Percentiles rank a stretch among this genome's conserved stretches.
Conservation (phyloP, 2,797 vertebrate species). For the Danio albolineatus region DNA sequence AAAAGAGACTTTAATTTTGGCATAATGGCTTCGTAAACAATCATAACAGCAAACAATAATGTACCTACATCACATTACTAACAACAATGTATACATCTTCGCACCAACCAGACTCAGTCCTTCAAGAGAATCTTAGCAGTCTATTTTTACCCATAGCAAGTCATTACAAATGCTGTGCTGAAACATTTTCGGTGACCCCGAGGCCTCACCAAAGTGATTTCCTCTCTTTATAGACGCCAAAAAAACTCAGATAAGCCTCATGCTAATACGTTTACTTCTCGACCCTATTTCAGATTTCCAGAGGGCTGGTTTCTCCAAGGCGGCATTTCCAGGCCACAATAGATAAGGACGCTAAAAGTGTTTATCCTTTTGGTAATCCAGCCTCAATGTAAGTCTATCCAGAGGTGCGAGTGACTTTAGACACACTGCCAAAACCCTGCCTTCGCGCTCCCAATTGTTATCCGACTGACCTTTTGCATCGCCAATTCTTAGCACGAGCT, state of each 20-base stretch:
- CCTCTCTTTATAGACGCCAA: conserved; percentile 19
- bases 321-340: conserved; percentile 28
- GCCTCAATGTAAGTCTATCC: conserved; percentile 48
- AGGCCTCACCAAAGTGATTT: conserved; percentile 41
- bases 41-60: too few relatives aligned
- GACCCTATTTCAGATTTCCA: conserved; percentile 34
- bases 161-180: conserved; percentile 17
- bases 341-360: conserved; percentile 53
- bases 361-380: conserved; percentile 53
- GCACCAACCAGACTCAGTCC: neutral
- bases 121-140: neutral
- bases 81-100: neutral
- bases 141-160: neutral
- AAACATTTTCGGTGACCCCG: conserved; percentile 18
- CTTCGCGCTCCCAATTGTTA: neutral
- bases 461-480: conserved; percentile 9
- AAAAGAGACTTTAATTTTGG: too few relatives aligned
- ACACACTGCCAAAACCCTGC: conserved; percentile 14
- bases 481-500: neutral
- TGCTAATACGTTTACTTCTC: conserved; percentile 32
- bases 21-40: too few relatives aligned
- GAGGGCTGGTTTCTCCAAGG: conserved; percentile 39
- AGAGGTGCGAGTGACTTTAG: conserved; percentile 16
- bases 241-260: conserved; percentile 21
- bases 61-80: too few relatives aligned